Percentiles rank a stretch among this genome's conserved stretches.
phyloP scores from a whole-genome alignment of 2,113 vertebrate genomes.

The Urocitellus parryii region DNA sequence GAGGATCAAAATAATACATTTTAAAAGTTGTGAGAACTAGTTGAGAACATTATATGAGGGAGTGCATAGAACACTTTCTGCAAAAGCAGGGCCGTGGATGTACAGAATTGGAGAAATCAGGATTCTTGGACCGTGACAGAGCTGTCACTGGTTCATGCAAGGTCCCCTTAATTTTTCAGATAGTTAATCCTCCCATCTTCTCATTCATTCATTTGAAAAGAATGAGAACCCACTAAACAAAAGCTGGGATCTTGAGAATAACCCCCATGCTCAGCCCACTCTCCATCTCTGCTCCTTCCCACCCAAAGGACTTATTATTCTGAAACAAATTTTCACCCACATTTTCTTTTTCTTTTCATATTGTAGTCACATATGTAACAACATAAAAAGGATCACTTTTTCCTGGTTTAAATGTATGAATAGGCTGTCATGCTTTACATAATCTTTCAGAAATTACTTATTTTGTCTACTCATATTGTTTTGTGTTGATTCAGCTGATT shows the following conservation, averaged over 20 bases:
- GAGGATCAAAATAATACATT: background rate
- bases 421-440: background rate
- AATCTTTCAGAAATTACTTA: background rate
- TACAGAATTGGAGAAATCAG: background rate
- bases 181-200: background rate
- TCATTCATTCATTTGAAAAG: background rate
- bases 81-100: background rate
- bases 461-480: background rate
- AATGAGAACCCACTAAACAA: background rate
- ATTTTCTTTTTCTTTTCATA: background rate
- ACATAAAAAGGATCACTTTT: background rate
- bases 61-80: background rate
- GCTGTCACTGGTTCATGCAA: background rate
- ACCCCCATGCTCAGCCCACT: background rate
- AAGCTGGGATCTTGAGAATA: background rate
- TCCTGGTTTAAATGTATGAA: background rate
- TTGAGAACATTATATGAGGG: background rate
- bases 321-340: background rate
- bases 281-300: background rate
- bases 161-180: background rate
- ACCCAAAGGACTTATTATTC: background rate
- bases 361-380: background rate
- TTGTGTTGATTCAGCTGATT: background rate
- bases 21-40: background rate
- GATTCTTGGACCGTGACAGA: background rate